These are phyloP conservation scores for Drosophila picticornis DNA, from an alignment of 2,888 invertebrate species.

Conservation along the genomic window DNA sequence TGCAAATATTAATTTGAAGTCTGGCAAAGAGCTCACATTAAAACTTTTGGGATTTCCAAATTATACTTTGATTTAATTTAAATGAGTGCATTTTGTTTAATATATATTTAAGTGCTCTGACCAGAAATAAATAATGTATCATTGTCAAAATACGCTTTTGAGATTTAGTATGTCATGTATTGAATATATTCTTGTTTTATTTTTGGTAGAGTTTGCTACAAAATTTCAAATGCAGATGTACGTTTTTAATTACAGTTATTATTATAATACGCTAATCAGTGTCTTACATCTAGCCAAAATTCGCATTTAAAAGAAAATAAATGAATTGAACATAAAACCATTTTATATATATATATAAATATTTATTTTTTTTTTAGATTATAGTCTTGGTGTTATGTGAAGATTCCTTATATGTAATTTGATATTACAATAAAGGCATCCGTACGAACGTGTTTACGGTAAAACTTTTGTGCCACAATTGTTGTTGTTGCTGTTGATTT, in stretches of 20 bases:
- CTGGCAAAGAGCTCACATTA: neutral
- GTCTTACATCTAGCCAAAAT: neutral
- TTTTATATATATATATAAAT: neutral
- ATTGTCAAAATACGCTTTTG: neutral
- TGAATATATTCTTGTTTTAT: neutral
- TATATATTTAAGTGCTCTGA: neutral
- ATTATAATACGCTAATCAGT: neutral
- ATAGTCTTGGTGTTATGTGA: neutral
- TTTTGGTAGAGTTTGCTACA: neutral
- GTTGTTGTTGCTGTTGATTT: conserved; percentile 32
- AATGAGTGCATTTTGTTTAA: neutral
- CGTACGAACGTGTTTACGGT: conserved; percentile 23
- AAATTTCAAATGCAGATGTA: neutral
- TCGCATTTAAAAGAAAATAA: neutral
- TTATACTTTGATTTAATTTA: neutral
- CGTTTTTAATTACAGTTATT: neutral
- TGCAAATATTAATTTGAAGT: neutral
- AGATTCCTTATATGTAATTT: conserved; percentile 2
- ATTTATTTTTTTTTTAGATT: neutral
- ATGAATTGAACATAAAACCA: neutral
- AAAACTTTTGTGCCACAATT: conserved; percentile 5
- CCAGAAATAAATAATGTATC: neutral
- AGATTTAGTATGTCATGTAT: neutral
- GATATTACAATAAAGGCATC: conserved; percentile 7
- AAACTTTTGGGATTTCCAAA: neutral